A percentile compares a stretch with the other conserved stretches of the same genome.
phyloP scores from a whole-genome alignment of 2,797 vertebrate species.

The Artibeus lituratus region DNA sequence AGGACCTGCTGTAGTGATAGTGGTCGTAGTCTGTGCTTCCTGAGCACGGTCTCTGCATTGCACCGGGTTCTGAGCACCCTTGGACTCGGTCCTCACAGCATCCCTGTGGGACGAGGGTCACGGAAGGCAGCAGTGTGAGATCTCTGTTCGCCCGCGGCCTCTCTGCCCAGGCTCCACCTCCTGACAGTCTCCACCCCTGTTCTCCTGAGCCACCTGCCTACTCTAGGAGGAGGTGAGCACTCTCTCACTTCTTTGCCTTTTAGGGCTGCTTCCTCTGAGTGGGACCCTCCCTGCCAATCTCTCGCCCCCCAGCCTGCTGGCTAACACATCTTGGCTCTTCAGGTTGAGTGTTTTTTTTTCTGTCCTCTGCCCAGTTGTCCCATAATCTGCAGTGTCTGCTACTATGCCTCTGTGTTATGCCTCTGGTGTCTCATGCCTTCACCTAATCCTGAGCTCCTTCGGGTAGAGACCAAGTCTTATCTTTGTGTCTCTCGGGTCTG shows the following conservation, averaged over 20 bases:
- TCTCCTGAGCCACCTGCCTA: fast-evolving
- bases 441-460: not conserved
- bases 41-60: fast-evolving
- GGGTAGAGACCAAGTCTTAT: not conserved
- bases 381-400: not conserved
- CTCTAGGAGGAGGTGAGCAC: not conserved
- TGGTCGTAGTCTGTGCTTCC: not conserved
- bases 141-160: not conserved
- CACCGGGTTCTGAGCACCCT: not conserved
- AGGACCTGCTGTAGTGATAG: not conserved
- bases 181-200: too few species aligned
- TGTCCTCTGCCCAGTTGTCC: not conserved
- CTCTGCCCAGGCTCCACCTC: not conserved
- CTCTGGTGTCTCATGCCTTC: not conserved
- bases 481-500: not conserved
- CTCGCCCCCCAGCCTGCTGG: not conserved
- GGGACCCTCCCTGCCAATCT: fast-evolving
- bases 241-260: not conserved
- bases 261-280: not conserved
- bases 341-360: not conserved
- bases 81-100: not conserved
- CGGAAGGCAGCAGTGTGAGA: not conserved
- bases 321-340: not conserved
- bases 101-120: not conserved
- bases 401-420: too few species aligned